Percentiles rank a stretch among this genome's conserved stretches.
Conservation (phyloP, 2,113 vertebrate species). For the Hydrolagus affinis region DNA sequence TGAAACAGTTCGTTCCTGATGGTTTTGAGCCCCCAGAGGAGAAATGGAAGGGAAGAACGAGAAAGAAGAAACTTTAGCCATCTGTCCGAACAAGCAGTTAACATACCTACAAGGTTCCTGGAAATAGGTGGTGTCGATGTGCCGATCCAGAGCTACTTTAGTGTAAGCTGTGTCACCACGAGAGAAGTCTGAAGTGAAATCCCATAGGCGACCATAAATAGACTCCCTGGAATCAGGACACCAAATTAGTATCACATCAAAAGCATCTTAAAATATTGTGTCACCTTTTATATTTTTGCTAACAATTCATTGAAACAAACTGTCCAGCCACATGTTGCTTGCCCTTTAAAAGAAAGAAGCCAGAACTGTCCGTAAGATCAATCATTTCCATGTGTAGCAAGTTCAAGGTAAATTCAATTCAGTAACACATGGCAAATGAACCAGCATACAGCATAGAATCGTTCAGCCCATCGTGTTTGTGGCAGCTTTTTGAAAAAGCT, state of each 20-base stretch:
- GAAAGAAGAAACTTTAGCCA: not conserved
- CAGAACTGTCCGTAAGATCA: too few relatives aligned
- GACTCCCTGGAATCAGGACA: slow-evolving; percentile 64
- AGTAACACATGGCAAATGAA: too few relatives aligned
- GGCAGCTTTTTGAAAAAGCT: too few relatives aligned
- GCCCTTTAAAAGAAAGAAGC: not conserved
- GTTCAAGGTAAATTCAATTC: too few relatives aligned
- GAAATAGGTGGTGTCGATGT: slow-evolving; percentile 86
- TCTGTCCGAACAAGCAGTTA: not conserved
- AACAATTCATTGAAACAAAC: not conserved
- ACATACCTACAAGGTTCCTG: slow-evolving; percentile 86
- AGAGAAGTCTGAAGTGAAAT: slow-evolving; percentile 81
- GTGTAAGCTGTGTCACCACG: slow-evolving; percentile 84
- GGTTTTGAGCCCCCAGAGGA: too few relatives aligned
- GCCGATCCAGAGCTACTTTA: slow-evolving; percentile 76
- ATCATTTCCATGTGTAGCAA: not conserved
- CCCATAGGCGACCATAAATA: slow-evolving; percentile 83
- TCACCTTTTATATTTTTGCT: not conserved
- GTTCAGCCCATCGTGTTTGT: too few relatives aligned
- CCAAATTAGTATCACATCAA: not conserved
- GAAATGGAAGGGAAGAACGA: not conserved
- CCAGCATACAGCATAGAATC: too few relatives aligned
- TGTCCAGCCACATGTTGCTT: not conserved
- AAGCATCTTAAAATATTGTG: not conserved
- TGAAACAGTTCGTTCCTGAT: too few relatives aligned